Evolutionary conservation across 2,888 invertebrate genomes (phyloP).

Genomic region (Parascotia fuliginaria): DNA sequence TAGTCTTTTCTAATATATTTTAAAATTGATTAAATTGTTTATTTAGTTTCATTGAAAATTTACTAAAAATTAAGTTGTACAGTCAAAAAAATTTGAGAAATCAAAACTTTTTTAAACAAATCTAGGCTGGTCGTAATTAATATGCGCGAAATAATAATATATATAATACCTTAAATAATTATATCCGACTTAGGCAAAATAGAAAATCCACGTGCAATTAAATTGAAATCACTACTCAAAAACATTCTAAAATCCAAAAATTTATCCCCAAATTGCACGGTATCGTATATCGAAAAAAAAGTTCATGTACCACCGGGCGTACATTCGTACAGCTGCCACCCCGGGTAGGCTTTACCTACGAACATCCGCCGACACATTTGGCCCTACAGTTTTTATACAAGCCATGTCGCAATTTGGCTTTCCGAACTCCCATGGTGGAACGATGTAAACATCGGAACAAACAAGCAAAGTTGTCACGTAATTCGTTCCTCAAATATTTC

Average conservation of each 20-base stretch:
- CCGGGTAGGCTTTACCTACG: conserved; percentile 40
- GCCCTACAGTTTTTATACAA: conserved; percentile 49
- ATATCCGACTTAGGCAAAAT: not conserved
- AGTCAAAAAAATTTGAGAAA: no score
- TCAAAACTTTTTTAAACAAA: no score
- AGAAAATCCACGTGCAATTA: conserved; percentile 35
- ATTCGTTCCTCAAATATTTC: conserved; percentile 79
- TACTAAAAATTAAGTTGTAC: no score
- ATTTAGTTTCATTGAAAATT: no score
- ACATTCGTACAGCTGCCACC: conserved; percentile 55
- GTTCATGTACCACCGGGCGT: conserved; percentile 27
- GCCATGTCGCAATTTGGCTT: conserved; percentile 55
- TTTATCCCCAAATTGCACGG: conserved; percentile 42
- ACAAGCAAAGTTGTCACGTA: conserved; percentile 75
- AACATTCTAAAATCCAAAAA: conserved; percentile 24
- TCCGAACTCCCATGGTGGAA: conserved; percentile 54
- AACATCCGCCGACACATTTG: conserved; percentile 55
- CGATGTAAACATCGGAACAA: conserved; percentile 64
- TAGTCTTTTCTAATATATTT: no score
- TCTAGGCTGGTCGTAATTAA: no score
- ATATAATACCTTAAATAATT: not conserved
- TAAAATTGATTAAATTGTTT: no score
- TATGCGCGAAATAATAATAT: no score
- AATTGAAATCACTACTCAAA: conserved; percentile 22
- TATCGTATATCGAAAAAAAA: conserved; percentile 44